phyloP scores from a whole-genome alignment of 1,140 invertebrate genomes.

The Physella acuta region DNA sequence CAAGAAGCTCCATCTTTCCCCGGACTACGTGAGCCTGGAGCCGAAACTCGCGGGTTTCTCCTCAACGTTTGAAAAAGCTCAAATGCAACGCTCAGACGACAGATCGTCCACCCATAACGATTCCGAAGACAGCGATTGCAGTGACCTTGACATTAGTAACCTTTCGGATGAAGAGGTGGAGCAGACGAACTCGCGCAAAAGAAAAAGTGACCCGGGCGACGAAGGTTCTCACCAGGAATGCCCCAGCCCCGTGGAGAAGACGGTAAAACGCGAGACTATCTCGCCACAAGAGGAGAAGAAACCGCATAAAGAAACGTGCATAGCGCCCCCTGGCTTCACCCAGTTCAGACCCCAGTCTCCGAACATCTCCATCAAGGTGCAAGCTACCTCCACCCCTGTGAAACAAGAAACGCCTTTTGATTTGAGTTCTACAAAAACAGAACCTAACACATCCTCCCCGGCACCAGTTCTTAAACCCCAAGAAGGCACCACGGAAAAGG shows the following conservation, averaged over 20 bases:
- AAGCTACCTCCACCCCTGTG: background rate
- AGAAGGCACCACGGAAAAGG: conserved; percentile 6
- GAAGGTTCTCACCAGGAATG: background rate
- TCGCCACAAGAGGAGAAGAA: conserved; percentile 12
- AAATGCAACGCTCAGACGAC: conserved; percentile 19
- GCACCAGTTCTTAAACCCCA: conserved; percentile 1
- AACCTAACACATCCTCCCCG: conserved; percentile 10
- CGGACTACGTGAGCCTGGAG: conserved; percentile 8
- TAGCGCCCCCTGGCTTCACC: conserved; percentile 24
- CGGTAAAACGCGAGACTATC: background rate
- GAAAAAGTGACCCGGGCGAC: background rate
- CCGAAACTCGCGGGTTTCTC: conserved; percentile 4
- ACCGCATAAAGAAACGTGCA: background rate
- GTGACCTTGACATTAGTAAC: conserved; percentile 43
- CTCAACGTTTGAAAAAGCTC: conserved; percentile 18
- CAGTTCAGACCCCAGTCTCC: conserved; percentile 25
- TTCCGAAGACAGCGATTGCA: conserved; percentile 37
- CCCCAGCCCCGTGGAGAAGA: background rate
- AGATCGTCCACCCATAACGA: conserved; percentile 23
- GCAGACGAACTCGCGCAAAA: background rate
- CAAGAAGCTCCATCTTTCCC: conserved; percentile 22
- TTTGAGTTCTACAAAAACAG: conserved; percentile 22
- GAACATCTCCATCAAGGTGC: background rate
- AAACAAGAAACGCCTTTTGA: conserved; percentile 38
- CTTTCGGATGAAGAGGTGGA: conserved; percentile 27